A percentile compares a stretch with the other conserved stretches of the same genome.
Conservation (phyloP, 2,888 invertebrate genomes). For the Nephrocerus scutellatus region DNA sequence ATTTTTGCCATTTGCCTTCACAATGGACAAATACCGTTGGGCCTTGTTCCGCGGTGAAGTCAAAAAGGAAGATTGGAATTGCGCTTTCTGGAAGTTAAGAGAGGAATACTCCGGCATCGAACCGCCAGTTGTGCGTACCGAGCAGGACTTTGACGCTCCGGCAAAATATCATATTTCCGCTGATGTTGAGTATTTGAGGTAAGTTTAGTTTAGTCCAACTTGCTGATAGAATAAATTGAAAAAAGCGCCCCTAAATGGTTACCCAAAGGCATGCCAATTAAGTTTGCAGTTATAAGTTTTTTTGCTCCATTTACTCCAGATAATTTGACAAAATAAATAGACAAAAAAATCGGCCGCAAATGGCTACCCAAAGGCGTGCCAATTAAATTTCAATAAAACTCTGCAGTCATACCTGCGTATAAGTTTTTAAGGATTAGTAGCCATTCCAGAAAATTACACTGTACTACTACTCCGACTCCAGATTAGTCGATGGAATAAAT, state of each 20-base stretch:
- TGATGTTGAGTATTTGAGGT: conserved; percentile 64
- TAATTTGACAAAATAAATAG: too few relatives aligned
- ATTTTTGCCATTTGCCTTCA: conserved; percentile 59
- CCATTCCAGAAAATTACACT: too few relatives aligned
- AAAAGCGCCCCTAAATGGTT: background rate
- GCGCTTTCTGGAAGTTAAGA: conserved; percentile 61
- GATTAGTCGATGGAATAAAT: too few relatives aligned
- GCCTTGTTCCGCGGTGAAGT: conserved; percentile 57
- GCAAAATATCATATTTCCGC: conserved; percentile 69
- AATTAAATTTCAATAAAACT: too few relatives aligned
- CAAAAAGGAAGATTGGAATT: conserved; percentile 56
- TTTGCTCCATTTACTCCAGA: too few relatives aligned
- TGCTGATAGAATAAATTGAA: conserved; percentile 4
- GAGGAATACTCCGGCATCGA: conserved; percentile 59
- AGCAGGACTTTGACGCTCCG: conserved; percentile 67
- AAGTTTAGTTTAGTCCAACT: conserved; percentile 31
- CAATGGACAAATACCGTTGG: conserved; percentile 60
- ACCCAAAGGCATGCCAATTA: too few relatives aligned
- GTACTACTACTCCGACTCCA: too few relatives aligned
- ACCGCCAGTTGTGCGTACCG: conserved; percentile 58
- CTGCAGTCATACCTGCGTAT: too few relatives aligned
- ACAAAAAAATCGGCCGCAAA: too few relatives aligned
- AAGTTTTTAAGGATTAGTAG: too few relatives aligned
- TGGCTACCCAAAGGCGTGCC: too few relatives aligned
- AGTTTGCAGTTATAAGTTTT: too few relatives aligned